Base-by-base conservation (phyloP, 1,140 invertebrate species). In the Lepidotrigona ventralis region DNA sequence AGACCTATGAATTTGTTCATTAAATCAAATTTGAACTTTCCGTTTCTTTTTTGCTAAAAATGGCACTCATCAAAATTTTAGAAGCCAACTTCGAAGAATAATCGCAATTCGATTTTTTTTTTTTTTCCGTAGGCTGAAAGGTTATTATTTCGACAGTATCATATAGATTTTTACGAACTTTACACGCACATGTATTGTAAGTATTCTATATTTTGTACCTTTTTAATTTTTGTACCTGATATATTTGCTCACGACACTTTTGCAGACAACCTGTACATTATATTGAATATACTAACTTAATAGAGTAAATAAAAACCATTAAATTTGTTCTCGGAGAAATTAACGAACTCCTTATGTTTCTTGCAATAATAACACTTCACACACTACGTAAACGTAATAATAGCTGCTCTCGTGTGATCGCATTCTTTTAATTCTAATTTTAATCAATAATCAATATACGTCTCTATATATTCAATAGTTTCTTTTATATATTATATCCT, bases 401-500 rank as follows among this genome's bases (percentile, higher is more conserved):
- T 91, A 91, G 87, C 86, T 91, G 88, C 88, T 89, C 85, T 88
- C 82, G 81, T 90, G 83, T 89, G 72, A 87, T 89, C 89, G 82
- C 74, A 73, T 85, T 78, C 51, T 80, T 87, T 87, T 84, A 81
- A 87, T 72, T 78, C 76, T 83, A 83, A 79, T 69, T 70, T 68
- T 79, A 88, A 87, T 86, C 86, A 83, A 88, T 90, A 91, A 88
- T 88, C 86, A 89, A 91, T 90, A 91, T 84, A 84, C 54, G 72
- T 87, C 77, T 87, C 80, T 87, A 87, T 91, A 86, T 90, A 79
- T 90, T 86, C 39, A 91, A 90, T 90, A 89, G 15, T 39, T 76
- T 46, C 21, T 86, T 87, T 88, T 78, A 91, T 91, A 91, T 91
- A 90, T 91, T 92, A 92, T 92, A 90, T 91, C 78, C 86, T 91